Base-by-base conservation (phyloP, 2,797 vertebrate genomes). In the Neoniphon sammara region DNA sequence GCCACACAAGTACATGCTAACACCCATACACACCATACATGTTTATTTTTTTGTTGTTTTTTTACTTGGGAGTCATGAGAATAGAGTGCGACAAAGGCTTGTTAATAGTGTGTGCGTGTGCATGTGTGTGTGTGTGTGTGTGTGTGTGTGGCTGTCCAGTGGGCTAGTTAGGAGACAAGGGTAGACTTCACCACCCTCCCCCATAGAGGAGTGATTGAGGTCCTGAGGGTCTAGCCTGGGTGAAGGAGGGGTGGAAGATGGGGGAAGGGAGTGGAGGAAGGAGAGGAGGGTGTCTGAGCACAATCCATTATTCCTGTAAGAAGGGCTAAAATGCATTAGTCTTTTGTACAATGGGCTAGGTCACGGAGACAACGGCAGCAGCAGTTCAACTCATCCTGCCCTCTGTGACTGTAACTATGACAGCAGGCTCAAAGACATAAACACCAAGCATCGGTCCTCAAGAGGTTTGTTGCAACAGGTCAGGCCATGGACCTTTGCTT, bases 261-360 rank as follows among this genome's bases (percentile, higher is more conserved):
- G 42, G 62, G 44, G 70, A 42, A 4, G 52, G n/a, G 25, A 21
- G 14, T 12, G 15, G 44, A 53, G 34, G 34, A 27, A 27, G 55
- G 67, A 25, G 31, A 8, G 7, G 31, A 34, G 31, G 31, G 31
- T 34, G 31, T 69, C 50, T 58, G 64, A 86, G 85, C 77, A 60
- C 71, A 80, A 73, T 69, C 73, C 61, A 84, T 86, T 89, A 83
- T 86, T 87, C 66, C 52, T 78, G 21, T 46, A 78, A 78, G 78
- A 73, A 55, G 57, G 65, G 58, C 60, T 65, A 68, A 34, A 34
- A 84, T 56, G 77, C 70, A 75, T 86, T 80, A 88, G 81, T 57
- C 78, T 86, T 73, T 92, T 91, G 83, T 89, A 62, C 76, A 77
- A 53, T 55, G 49, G 65, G 36, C 73, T 60, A 15, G 53, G 73